Evolutionary conservation across 2,113 vertebrate species (phyloP).

Genomic region (Myanophis thanlyinensis): DNA sequence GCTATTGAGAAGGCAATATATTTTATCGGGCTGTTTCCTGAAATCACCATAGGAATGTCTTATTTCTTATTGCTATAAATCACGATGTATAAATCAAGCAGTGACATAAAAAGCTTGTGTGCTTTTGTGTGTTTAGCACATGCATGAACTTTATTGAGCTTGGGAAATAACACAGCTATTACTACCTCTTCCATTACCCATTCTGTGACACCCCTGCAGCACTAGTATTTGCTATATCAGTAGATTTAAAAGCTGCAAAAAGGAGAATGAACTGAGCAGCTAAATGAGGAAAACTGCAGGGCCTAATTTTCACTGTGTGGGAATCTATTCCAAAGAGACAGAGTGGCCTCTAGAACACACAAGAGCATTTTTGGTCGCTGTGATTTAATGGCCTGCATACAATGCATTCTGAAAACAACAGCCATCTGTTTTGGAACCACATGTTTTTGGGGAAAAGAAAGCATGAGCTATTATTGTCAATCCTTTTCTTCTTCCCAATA

Average conservation of each 20-base stretch:
- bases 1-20: neutral
- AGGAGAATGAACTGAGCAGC: constrained; percentile 8
- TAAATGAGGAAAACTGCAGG: neutral
- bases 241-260: neutral
- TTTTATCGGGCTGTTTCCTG: neutral
- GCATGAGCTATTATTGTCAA: neutral
- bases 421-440: neutral
- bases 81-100: neutral
- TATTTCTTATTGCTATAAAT: neutral
- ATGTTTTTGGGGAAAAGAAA: too few relatives aligned
- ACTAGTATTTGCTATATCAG: neutral
- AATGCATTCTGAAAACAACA: neutral
- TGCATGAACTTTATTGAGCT: neutral
- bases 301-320: neutral
- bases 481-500: neutral
- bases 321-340: neutral
- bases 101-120: neutral
- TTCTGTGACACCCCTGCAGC: neutral
- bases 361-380: neutral
- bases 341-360: neutral
- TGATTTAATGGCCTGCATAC: neutral
- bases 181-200: neutral
- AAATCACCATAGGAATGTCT: neutral
- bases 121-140: neutral
- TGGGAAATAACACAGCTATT: neutral